Percentiles rank a stretch among this genome's conserved stretches.
These are phyloP conservation scores for Anneissia japonica DNA, from an alignment of 35 echinoderm and acorn worm species.

Conservation along the genomic window DNA sequence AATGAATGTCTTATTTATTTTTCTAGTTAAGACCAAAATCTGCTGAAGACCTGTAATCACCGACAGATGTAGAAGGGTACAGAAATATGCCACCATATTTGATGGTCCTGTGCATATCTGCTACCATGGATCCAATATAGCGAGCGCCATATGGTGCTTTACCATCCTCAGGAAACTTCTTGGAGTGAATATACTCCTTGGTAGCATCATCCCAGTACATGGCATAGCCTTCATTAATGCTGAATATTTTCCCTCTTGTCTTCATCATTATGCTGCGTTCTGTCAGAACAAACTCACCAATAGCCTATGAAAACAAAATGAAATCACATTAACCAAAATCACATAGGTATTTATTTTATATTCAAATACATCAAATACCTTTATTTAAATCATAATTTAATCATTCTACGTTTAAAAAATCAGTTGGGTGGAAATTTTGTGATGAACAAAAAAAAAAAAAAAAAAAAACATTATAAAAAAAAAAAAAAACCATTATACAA, in stretches of 20 bases:
- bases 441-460: too few relatives aligned
- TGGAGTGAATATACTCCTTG: slow-evolving; percentile 71
- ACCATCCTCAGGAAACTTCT: slow-evolving; percentile 98
- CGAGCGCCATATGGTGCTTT: slow-evolving; percentile 81
- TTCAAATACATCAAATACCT: too few relatives aligned
- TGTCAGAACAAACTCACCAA: slow-evolving; percentile 97
- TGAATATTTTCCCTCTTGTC: slow-evolving; percentile 84
- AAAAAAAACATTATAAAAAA: too few relatives aligned
- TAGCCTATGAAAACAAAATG: slow-evolving; percentile 63
- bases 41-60: too few relatives aligned
- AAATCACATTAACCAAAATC: too few relatives aligned
- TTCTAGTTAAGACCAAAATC: background rate
- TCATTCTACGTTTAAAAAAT: too few relatives aligned
- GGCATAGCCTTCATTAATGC: slow-evolving; percentile 98
- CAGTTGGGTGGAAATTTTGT: too few relatives aligned
- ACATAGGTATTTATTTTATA: too few relatives aligned
- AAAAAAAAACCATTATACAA: too few relatives aligned
- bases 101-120: slow-evolving; percentile 92
- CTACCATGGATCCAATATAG: slow-evolving; percentile 99
- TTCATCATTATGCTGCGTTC: slow-evolving; percentile 72
- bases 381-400: too few relatives aligned
- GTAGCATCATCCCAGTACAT: slow-evolving; percentile 72
- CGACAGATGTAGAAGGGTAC: slow-evolving; percentile 70
- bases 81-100: slow-evolving; percentile 96
- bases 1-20: background rate